Percentiles rank a stretch among this genome's conserved stretches.
Evolutionary conservation across 37 sponge, comb jelly and placozoan species (phyloP).

Genomic region (Theonella swinhoei): DNA sequence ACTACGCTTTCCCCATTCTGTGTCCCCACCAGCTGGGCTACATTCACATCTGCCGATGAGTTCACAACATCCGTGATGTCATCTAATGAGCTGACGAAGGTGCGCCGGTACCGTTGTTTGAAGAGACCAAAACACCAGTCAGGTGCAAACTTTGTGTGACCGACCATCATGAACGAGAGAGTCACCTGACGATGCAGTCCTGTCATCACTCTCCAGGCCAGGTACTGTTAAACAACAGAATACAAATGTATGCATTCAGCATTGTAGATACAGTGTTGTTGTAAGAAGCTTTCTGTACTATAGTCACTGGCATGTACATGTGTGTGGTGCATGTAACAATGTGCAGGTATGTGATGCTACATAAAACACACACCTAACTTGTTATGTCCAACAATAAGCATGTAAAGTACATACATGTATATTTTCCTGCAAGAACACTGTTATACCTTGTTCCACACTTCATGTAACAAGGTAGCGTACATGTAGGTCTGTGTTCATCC

Average conservation of each 20-base stretch:
- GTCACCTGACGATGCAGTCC: neutral
- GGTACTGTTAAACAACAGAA: neutral
- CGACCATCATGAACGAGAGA: neutral
- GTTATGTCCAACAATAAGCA: no score
- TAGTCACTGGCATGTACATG: neutral
- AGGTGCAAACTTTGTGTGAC: neutral
- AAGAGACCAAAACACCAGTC: neutral
- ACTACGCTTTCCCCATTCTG: neutral
- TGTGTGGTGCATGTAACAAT: neutral
- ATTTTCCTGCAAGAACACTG: no score
- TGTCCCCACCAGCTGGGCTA: slow-evolving; percentile 3
- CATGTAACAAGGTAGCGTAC: no score
- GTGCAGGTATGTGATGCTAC: neutral
- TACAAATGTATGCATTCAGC: no score
- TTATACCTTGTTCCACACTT: no score
- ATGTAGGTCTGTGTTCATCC: no score
- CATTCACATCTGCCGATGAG: neutral
- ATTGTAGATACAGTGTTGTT: no score
- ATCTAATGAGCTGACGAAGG: no score
- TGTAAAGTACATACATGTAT: no score
- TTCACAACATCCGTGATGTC: neutral
- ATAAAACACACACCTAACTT: no score
- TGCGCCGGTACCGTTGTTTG: neutral
- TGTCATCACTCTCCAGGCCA: neutral
- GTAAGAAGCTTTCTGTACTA: no score